These are phyloP conservation scores for Lophotis ruficrista DNA, from an alignment of 2,113 vertebrate species.

Conservation along the genomic window DNA sequence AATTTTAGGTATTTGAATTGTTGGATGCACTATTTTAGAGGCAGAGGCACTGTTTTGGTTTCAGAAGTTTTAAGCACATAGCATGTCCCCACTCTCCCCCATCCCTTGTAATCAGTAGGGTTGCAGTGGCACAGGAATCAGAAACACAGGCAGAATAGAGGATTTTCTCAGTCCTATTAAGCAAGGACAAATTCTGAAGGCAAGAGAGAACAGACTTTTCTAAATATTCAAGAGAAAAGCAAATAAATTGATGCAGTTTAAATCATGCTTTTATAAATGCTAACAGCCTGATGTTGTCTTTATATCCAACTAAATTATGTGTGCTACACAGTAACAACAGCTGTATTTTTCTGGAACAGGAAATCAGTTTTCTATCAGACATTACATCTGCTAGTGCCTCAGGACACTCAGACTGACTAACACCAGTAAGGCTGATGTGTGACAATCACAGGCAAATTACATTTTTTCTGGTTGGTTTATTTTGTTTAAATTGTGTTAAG, in stretches of 20 bases:
- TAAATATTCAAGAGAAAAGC: background rate
- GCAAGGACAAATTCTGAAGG: background rate
- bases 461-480: conserved; percentile 57
- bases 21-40: background rate
- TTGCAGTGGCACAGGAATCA: background rate
- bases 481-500: conserved; percentile 67
- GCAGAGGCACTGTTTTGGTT: background rate
- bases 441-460: conserved; percentile 54
- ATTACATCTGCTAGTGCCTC: conserved; percentile 36
- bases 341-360: conserved; percentile 37
- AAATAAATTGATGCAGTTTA: background rate
- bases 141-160: background rate
- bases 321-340: background rate
- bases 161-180: background rate
- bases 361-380: conserved; percentile 52
- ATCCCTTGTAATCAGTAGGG: background rate
- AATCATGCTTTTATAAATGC: background rate
- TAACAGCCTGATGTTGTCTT: background rate
- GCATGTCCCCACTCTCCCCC: rapidly evolving
- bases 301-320: background rate
- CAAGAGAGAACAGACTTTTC: background rate
- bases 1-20: background rate
- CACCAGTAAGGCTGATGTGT: conserved; percentile 30
- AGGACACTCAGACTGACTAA: conserved; percentile 36
- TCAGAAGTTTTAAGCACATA: background rate